A percentile compares a stretch with the other conserved stretches of the same genome.
phyloP scores from a whole-genome alignment of 2,113 vertebrate genomes.

The Tenebrosternarchus preto region DNA sequence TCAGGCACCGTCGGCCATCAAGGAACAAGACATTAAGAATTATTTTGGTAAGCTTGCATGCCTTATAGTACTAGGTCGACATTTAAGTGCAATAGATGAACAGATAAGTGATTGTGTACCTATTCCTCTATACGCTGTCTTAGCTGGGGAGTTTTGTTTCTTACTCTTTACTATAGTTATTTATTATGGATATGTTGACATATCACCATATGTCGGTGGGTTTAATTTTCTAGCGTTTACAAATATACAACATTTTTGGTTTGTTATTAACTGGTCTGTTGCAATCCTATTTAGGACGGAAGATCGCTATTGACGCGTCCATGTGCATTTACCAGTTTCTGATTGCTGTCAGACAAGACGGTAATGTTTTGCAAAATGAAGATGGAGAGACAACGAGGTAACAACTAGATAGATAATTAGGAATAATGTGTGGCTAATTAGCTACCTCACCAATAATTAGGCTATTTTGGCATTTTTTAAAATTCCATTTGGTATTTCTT shows the following conservation, averaged over 20 bases:
- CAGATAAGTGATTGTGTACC: too few species aligned
- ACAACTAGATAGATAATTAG: too few species aligned
- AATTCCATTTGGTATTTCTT: too few species aligned
- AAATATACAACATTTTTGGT: too few species aligned
- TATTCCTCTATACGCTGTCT: too few species aligned
- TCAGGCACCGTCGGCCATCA: constrained; percentile 86
- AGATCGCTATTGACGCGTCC: constrained; percentile 95
- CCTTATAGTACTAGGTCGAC: too few species aligned
- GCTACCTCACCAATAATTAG: not conserved
- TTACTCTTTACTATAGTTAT: too few species aligned
- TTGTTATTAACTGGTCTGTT: not conserved
- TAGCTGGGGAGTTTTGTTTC: too few species aligned
- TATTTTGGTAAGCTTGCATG: constrained; percentile 79
- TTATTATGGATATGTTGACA: too few species aligned
- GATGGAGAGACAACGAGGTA: constrained; percentile 93
- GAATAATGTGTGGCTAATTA: too few species aligned
- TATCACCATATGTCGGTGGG: too few species aligned
- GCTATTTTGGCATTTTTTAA: not conserved
- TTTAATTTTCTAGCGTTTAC: not conserved
- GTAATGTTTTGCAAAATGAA: constrained; percentile 88
- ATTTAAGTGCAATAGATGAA: too few species aligned
- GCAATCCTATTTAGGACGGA: constrained; percentile 72
- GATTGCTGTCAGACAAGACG: constrained; percentile 93
- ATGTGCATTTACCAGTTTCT: constrained; percentile 99
- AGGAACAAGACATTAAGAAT: constrained; percentile 92